Evolutionary conservation across 2,888 invertebrate species (phyloP), one percentile per base, ranked within the genome.

Genomic region (Eupithecia vulgata): DNA sequence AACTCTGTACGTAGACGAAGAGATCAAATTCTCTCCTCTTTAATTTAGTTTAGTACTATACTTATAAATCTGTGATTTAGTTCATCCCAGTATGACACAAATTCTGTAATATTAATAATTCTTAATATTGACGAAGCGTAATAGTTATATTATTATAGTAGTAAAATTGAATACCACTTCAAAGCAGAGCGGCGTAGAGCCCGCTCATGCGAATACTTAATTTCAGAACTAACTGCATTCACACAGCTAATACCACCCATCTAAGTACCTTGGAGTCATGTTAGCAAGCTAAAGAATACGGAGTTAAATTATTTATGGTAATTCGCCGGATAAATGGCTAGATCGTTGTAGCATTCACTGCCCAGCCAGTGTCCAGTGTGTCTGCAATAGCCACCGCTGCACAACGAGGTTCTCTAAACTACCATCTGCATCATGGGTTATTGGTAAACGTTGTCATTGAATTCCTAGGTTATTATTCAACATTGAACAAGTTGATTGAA

Each of bases 221-320:
- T 65, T 65, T 42, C 40, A n/a, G 65, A 42, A 65, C 40, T 25
- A 42, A 65, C 65, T 40, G 65, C 65, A 65, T 65, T 65, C 25
- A 65, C 13, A 25, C 37, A n/a, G 37, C 25, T 65, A 25, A 37
- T 25, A 25, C 12, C 5, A 57, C 12, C 57, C 25, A 57, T 21
- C 21, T 21, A 4, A 10, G 21, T 52, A 13, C 5, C 57, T 57
- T 13, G 13, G 57, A 57, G 57, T 25, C 21, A 57, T 13, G 5
- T 4, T 57, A 57, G 21, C 52, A 52, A 52, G 21, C 21, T 57
- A n/a, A 25, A 21, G 5, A 25, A n/a, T 13, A n/a, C 7, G 17
- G 6, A 17, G 17, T 4, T 17, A 5, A 17, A 45, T 5, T 5
- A 45, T 17, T 45, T 42, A 1, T 15, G 42, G 8, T 13, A 40